Evolutionary conservation across 2,888 invertebrate genomes (phyloP).

Genomic region (Chloromyia formosa): DNA sequence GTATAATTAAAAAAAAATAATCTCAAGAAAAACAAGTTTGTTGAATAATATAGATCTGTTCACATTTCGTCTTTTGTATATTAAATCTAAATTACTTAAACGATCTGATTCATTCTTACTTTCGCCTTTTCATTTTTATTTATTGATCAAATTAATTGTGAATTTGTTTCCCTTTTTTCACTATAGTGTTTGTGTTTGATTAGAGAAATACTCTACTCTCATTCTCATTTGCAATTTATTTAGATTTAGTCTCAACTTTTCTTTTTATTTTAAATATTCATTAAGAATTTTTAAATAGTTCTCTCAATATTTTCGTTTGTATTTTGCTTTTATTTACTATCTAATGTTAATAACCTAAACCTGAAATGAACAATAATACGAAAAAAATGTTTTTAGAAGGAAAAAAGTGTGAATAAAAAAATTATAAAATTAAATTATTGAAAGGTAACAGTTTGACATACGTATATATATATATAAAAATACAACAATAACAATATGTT

Average conservation of each 20-base stretch:
- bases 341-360: conserved; percentile 55
- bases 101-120: too few relatives aligned
- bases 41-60: too few relatives aligned
- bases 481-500: conserved; percentile 10
- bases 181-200: too few relatives aligned
- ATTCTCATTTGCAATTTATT: too few relatives aligned
- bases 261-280: conserved; percentile 39
- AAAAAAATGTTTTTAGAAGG: conserved; percentile 52
- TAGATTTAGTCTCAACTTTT: conserved; percentile 27
- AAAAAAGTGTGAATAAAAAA: conserved; percentile 51
- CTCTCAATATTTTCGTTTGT: conserved; percentile 51
- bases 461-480: conserved; percentile 1
- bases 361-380: conserved; percentile 55
- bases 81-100: too few relatives aligned
- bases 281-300: conserved; percentile 40
- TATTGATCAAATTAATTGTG: too few relatives aligned
- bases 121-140: too few relatives aligned
- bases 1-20: too few relatives aligned
- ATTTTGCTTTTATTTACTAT: conserved; percentile 41
- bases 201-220: too few relatives aligned
- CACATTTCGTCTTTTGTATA: too few relatives aligned
- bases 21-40: too few relatives aligned
- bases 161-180: too few relatives aligned
- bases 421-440: conserved; percentile 34
- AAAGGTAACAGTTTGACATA: conserved; percentile 46